A percentile compares a stretch with the other conserved stretches of the same genome.
These are phyloP conservation scores for Zeugodacus cucurbitae DNA, from an alignment of 1,140 invertebrate genomes.

Conservation along the genomic window DNA sequence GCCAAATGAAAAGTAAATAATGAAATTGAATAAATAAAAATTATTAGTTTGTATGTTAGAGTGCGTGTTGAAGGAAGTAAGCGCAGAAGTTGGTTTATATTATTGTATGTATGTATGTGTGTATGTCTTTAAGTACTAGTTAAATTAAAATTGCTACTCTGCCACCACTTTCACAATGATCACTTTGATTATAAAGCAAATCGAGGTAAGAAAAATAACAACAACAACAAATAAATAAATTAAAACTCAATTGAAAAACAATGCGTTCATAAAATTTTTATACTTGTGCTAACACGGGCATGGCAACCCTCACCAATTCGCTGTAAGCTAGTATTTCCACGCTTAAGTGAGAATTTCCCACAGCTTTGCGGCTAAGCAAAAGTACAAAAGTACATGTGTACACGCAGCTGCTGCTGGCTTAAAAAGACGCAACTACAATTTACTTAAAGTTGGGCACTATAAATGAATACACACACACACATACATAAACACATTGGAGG, in stretches of 20 bases:
- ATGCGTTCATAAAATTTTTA: neutral
- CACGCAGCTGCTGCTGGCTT: neutral
- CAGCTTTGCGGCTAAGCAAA: conserved; percentile 23
- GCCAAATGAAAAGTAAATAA: neutral
- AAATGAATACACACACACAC: neutral
- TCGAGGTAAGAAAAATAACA: neutral
- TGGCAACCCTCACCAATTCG: neutral
- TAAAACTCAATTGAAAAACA: conserved; percentile 30
- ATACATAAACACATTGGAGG: neutral
- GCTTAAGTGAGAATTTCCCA: conserved; percentile 26
- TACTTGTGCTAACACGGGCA: neutral
- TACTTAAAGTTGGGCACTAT: neutral
- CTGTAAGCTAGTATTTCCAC: neutral
- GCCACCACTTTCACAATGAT: neutral
- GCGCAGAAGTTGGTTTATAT: neutral
- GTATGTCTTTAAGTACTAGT: neutral
- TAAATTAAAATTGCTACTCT: neutral
- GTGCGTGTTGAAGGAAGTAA: neutral
- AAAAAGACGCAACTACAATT: conserved; percentile 8
- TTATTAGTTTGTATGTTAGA: neutral
- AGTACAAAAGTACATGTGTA: neutral
- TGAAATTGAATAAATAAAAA: neutral
- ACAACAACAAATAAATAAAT: neutral
- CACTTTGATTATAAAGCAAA: neutral
- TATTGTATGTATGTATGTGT: neutral